Percentiles rank a stretch among this genome's conserved stretches.
Conservation (phyloP, 2,888 invertebrate species). For the Hemicrepidius hirtus region DNA sequence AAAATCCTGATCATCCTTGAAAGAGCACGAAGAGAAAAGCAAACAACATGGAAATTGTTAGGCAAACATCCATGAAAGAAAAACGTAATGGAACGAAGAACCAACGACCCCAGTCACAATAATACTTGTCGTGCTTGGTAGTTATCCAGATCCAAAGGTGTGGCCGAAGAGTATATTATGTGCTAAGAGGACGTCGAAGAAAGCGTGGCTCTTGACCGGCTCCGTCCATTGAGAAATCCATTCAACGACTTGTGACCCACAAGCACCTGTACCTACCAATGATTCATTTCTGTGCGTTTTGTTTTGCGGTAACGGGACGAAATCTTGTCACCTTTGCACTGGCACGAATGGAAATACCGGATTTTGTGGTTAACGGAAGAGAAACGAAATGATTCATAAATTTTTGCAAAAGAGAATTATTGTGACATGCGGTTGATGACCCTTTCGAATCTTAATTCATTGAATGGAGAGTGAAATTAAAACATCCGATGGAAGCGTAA, state of each 20-base stretch:
- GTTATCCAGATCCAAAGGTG: conserved; percentile 43
- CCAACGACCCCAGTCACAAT: conserved; percentile 44
- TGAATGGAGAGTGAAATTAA: not conserved
- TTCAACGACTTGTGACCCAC: conserved; percentile 47
- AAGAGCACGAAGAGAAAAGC: conserved; percentile 17
- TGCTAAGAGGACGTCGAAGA: conserved; percentile 25
- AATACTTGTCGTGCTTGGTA: conserved; percentile 37
- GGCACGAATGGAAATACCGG: conserved; percentile 16
- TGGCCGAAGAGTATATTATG: conserved; percentile 30
- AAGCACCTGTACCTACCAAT: conserved; percentile 43
- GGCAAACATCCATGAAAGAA: conserved; percentile 42
- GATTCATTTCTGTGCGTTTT: not conserved
- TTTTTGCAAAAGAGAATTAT: not conserved
- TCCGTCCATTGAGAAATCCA: conserved; percentile 47
- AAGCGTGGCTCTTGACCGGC: conserved; percentile 38
- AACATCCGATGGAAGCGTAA: too few relatives aligned
- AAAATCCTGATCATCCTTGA: not conserved
- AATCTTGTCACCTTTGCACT: conserved; percentile 34
- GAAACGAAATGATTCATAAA: not conserved
- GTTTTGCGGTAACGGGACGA: conserved; percentile 42
- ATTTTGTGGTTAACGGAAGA: not conserved
- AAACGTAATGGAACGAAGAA: conserved; percentile 40
- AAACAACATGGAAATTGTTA: conserved; percentile 24
- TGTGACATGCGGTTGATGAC: conserved; percentile 6
- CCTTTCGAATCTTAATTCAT: conserved; percentile 4